Evolutionary conservation across 2,888 invertebrate genomes (phyloP), one percentile per base, ranked within the genome.

Genomic region (Caenorhabditis sp.): DNA sequence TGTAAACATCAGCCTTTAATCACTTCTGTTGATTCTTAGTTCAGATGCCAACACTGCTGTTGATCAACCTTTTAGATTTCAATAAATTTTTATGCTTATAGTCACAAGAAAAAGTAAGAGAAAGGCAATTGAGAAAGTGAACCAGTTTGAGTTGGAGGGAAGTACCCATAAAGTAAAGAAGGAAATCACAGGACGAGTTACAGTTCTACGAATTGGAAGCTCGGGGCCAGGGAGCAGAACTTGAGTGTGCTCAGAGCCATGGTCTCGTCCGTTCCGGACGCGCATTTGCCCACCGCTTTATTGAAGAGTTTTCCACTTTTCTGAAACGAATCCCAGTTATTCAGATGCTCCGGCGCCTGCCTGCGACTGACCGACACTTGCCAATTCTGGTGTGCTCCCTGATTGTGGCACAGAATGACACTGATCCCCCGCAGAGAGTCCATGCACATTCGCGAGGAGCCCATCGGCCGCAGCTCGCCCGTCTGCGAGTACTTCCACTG

Each of bases 301-400:
- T 80, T 82, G 71, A 46, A 82, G 1, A 82, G 26, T 52, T 80
- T 74, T 20, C 82, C 79, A 26, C 62, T 41, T 58, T 71, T 78
- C 82, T 82, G 59, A 81, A 66, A 15, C 35, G 37, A n/a, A 17
- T 43, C 7, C n/a, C n/a, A n/a, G n/a, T n/a, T n/a, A n/a, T n/a
- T n/a, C n/a, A n/a, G n/a, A n/a, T n/a, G n/a, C n/a, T n/a, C n/a
- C n/a, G n/a, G n/a, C n/a, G n/a, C n/a, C n/a, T n/a, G n/a, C n/a
- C 9, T 48, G 13, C 58, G 26, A 50, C 68, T 43, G 48, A 85
- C 85, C 77, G 83, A 83, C 39, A 72, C 66, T 59, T 93, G 93
- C 97, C 97, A 98, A 87, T 95, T 94, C 90, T 97, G 97, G 81
- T 94, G 93, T 0, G 94, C 94, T 11, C 94, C 93, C 91, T 95